phyloP scores from a whole-genome alignment of 2,797 vertebrate genomes.

The Periparus ater region DNA sequence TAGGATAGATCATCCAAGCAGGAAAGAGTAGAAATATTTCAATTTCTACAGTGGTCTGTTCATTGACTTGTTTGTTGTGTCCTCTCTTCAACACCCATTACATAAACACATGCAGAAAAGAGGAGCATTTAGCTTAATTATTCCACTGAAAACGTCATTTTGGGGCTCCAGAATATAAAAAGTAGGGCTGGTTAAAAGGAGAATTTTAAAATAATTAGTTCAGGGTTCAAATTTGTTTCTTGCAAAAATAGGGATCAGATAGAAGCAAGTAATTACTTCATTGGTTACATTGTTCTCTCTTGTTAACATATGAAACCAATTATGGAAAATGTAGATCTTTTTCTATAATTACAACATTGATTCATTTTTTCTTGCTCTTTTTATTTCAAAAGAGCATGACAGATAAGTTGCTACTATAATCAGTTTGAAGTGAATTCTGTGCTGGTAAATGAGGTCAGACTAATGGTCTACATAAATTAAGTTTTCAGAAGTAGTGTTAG shows the following conservation, averaged over 20 bases:
- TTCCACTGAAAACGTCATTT: not conserved
- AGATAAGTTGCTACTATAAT: constrained; percentile 31
- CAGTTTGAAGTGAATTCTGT: constrained; percentile 23
- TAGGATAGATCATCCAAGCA: not conserved
- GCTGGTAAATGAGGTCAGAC: constrained; percentile 38
- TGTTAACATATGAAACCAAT: constrained; percentile 27
- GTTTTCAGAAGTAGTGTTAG: not conserved
- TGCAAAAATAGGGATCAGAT: not conserved
- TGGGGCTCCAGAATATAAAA: not conserved
- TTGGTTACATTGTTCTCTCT: not conserved
- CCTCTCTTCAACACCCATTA: not conserved
- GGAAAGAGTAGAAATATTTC: not conserved
- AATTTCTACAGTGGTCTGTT: not conserved
- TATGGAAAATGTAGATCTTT: constrained; percentile 33
- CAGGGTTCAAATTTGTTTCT: not conserved
- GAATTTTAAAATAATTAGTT: constrained; percentile 13
- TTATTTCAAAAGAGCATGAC: constrained; percentile 16
- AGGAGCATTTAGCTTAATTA: constrained; percentile 39
- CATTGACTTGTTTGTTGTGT: constrained; percentile 4
- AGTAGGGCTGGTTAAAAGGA: not conserved
- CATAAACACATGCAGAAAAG: constrained; percentile 2
- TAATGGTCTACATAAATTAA: constrained; percentile 39
- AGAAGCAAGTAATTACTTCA: constrained; percentile 19
- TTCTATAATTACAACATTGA: constrained; percentile 6
- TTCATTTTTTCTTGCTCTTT: constrained; percentile 16